Evolutionary conservation across 2,113 vertebrate genomes (phyloP), one percentile per base, ranked within the genome.

Genomic region (Syngnathus typhle): DNA sequence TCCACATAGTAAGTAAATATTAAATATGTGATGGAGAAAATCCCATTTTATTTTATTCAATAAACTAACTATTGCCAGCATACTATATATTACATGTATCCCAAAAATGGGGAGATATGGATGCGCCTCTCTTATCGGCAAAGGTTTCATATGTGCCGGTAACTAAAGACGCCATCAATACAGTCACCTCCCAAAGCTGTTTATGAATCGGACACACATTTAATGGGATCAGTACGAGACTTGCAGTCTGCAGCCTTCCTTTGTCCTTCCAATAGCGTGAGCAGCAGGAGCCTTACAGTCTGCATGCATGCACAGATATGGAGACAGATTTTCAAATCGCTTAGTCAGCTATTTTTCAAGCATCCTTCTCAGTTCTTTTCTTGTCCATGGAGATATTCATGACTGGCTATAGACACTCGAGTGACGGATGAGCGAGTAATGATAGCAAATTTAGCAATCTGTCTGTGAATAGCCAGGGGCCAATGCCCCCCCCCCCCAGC

Each of bases 171-270:
- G 49, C 58, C 77, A 66, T 82, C 86, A 73, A 83, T 86, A 84
- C 64, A 68, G 46, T 66, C 73, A 37, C 66, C 38, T 43, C 52
- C 68, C 51, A 61, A 68, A 64, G 55, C 38, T 19, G 64, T 56
- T 41, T 38, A 69, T 44, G n/a, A 69, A 68, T 54, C 70, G 68
- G 60, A 77, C 66, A 64, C 59, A 85, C 79, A 87, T 89, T 84
- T 79, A 76, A 82, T 86, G 63, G 71, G 75, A 80, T 79, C 58
- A 7, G 81, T 76, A 74, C 78, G 83, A 85, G 71, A 77, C 88
- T 89, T 87, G 89, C 85, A 87, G 79, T 74, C 80, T 82, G 72
- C 86, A 87, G 84, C 87, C 83, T 85, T 86, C 75, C 81, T 76
- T 86, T 83, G 88, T 87, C 87, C 86, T 87, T 81, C 63, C 65